Base-by-base conservation (phyloP, 2,113 vertebrate genomes). In the Python bivittatus region DNA sequence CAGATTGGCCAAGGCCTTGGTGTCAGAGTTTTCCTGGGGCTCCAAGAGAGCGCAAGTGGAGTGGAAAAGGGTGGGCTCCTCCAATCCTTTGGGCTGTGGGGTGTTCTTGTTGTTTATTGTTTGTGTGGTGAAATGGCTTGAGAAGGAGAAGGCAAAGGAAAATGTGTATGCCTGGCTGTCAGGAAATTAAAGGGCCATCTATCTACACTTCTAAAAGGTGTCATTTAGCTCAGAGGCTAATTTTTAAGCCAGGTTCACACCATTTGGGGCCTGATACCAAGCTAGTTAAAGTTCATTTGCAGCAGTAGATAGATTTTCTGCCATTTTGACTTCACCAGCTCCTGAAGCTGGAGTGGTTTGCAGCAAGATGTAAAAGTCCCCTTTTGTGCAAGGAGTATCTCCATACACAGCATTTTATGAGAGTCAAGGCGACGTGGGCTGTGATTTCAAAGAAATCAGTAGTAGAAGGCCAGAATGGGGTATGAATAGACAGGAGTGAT, bases 11-110 rank as follows among this genome's bases (percentile, higher is more conserved):
- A 0, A 17, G 72, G 56, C 33, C 72, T 33, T 2, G 56, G 91
- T 84, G 72, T 84, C 7, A 3, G 9, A 89, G 42, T 23, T 61
- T 38, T 89, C 91, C 86, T 11, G 42, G 42, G 91, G 87, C 91
- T 48, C 52, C 6, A 1, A 15, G 11, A n/a, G 27, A 13, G 54
- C 5, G 27, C 57, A 44, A n/a, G 13, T 20, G 1, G 48, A 20
- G 33, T 25, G 17, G 86, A n/a, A 4, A 1, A 11, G 54, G 29
- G 64, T 1, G 15, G 0, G 9, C 29, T 2, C n/a, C 3, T 0
- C 2, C 13, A 9, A 23, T 25, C 42, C 83, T 25, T 72, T 20
- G 22, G 15, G 15, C 27, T 10, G 4, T 3, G 25, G 20, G 33
- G 15, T 17, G 53, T 20, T 72, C 5, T 20, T 42, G 33, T 79